Percentiles rank a stretch among this genome's conserved stretches.
Evolutionary conservation across 2,888 invertebrate species (phyloP).

Genomic region (Alloscopus bannaensis): DNA sequence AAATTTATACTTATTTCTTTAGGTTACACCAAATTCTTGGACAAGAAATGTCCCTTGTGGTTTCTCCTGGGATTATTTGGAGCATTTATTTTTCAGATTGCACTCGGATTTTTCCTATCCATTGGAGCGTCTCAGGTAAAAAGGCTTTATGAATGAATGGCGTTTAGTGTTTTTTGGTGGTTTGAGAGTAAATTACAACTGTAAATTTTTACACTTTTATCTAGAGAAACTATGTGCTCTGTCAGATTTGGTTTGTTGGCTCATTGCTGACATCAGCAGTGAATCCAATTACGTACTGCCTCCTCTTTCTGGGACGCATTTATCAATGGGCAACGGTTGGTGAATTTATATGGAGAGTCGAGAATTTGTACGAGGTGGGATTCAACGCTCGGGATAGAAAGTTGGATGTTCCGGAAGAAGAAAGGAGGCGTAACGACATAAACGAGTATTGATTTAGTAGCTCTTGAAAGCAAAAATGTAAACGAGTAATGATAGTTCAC

Average conservation of each 20-base stretch:
- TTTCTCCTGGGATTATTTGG: not conserved
- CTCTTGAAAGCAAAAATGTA: no score
- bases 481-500: no score
- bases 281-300: slow-evolving; percentile 27
- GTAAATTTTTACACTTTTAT: slow-evolving; percentile 1
- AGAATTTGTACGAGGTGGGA: not conserved
- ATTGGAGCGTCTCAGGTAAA: slow-evolving; percentile 37
- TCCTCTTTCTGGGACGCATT: slow-evolving; percentile 27
- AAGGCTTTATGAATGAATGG: not conserved
- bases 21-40: slow-evolving; percentile 34
- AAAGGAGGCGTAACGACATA: no score
- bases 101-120: slow-evolving; percentile 17
- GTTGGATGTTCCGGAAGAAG: no score
- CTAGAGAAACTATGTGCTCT: slow-evolving; percentile 24
- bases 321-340: slow-evolving; percentile 41
- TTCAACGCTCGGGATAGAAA: not conserved
- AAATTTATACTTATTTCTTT: not conserved
- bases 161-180: not conserved
- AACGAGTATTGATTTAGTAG: no score
- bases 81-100: slow-evolving; percentile 13
- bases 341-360: slow-evolving; percentile 34
- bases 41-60: not conserved
- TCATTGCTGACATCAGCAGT: slow-evolving; percentile 9
- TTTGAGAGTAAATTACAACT: slow-evolving; percentile 10
- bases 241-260: slow-evolving; percentile 11